Percentiles rank a stretch among this genome's conserved stretches.
phyloP scores from a whole-genome alignment of 2,888 invertebrate species.

The Orthosia cruda region DNA sequence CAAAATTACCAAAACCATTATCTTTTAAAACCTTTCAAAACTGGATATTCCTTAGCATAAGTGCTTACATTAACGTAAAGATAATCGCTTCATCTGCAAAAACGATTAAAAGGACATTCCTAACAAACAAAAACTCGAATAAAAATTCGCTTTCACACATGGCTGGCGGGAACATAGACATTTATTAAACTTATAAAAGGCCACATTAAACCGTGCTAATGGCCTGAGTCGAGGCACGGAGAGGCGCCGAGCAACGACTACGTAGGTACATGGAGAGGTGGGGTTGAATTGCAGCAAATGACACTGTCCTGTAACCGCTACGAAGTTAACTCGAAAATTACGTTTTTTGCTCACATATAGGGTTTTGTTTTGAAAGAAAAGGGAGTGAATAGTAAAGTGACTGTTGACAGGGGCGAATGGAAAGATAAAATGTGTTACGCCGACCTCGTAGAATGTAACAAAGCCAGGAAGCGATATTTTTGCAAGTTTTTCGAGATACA shows the following conservation, averaged over 20 bases:
- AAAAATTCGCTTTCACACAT: too few relatives aligned
- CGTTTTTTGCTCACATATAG: background rate
- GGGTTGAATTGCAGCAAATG: slow-evolving; percentile 65
- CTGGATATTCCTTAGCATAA: slow-evolving; percentile 34
- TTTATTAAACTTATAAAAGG: slow-evolving; percentile 69
- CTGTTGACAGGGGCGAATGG: too few relatives aligned
- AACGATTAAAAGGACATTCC: slow-evolving; percentile 8
- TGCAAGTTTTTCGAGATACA: too few relatives aligned
- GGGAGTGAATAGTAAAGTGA: too few relatives aligned
- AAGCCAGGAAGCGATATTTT: too few relatives aligned
- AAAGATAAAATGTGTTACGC: too few relatives aligned
- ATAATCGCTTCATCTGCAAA: slow-evolving; percentile 60
- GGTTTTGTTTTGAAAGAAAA: too few relatives aligned
- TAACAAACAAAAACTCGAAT: too few relatives aligned
- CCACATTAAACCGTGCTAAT: slow-evolving; percentile 70
- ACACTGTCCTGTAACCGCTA: slow-evolving; percentile 31
- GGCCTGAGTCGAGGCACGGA: slow-evolving; percentile 53
- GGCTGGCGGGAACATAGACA: too few relatives aligned
- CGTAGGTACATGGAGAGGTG: slow-evolving; percentile 38
- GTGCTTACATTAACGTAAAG: slow-evolving; percentile 47
- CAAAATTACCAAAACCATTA: slow-evolving; percentile 33
- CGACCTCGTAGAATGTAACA: too few relatives aligned
- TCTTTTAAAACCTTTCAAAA: slow-evolving; percentile 26
- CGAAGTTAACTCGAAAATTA: slow-evolving; percentile 31
- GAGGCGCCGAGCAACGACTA: slow-evolving; percentile 30